A percentile compares a stretch with the other conserved stretches of the same genome.
These are phyloP conservation scores for Phengaris arion DNA, from an alignment of 2,888 invertebrate species.

Conservation along the genomic window DNA sequence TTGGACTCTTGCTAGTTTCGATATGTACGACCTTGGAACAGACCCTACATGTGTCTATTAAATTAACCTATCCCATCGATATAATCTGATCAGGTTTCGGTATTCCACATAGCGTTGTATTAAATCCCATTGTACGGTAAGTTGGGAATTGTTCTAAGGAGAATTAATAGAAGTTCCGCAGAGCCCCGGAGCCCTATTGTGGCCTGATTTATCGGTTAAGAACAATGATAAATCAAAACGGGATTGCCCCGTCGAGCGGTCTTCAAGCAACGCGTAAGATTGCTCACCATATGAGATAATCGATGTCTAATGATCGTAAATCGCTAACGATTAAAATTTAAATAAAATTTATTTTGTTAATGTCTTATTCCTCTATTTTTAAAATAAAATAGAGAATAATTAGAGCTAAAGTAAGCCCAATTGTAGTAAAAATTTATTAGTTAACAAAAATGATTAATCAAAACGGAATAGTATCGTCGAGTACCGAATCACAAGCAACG, in stretches of 20 bases:
- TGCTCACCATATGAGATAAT: conserved; percentile 31
- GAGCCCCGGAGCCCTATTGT: conserved; percentile 68
- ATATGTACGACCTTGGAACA: conserved; percentile 8
- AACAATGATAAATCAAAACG: conserved; percentile 78
- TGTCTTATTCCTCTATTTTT: too few species aligned
- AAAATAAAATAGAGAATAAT: too few species aligned
- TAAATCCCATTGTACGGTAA: conserved; percentile 36
- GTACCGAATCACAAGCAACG: too few species aligned
- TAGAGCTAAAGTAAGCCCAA: too few species aligned
- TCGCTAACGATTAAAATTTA: too few species aligned
- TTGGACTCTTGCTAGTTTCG: background rate
- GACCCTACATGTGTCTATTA: conserved; percentile 34
- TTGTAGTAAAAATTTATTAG: too few species aligned
- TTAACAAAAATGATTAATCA: too few species aligned
- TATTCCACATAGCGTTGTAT: conserved; percentile 69
- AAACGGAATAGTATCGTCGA: too few species aligned
- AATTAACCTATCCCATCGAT: conserved; percentile 39
- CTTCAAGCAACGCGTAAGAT: conserved; percentile 47
- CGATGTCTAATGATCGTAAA: background rate
- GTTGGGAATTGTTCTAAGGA: conserved; percentile 71
- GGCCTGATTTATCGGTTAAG: conserved; percentile 75
- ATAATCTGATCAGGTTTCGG: conserved; percentile 45
- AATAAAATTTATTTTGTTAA: too few species aligned
- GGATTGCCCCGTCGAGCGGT: conserved; percentile 63
- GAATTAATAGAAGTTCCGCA: conserved; percentile 74